Evolutionary conservation across 92 coral and sea anemone genomes (phyloP).

Genomic region (Heteractis magnifica): DNA sequence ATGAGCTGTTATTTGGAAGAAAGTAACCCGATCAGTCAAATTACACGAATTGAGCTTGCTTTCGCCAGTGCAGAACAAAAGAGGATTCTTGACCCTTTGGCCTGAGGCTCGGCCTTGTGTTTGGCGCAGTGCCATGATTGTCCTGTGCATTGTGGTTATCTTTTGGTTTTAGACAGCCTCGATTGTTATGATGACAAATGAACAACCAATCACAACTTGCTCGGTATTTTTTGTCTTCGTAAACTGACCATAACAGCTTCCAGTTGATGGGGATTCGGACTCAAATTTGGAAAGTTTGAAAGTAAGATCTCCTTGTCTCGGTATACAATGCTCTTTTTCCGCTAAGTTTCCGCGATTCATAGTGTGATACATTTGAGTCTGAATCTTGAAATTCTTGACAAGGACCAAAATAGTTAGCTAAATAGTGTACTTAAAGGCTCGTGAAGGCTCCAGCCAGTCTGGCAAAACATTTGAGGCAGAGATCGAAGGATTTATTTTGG

Average conservation of each 20-base stretch:
- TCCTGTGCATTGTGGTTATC: neutral
- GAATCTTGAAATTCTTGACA: neutral
- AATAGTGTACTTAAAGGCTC: slow-evolving; percentile 15
- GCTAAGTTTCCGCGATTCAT: too few relatives aligned
- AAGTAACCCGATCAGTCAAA: neutral
- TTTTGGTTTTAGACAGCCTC: neutral
- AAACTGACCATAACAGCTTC: neutral
- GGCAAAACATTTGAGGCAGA: neutral
- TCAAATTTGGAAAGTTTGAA: neutral
- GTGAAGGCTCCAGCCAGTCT: slow-evolving; percentile 21
- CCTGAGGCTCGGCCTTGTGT: neutral
- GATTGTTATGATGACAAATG: slow-evolving; percentile 5
- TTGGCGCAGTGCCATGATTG: slow-evolving; percentile 6
- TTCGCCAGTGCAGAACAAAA: neutral
- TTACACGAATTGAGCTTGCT: neutral
- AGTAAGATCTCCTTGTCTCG: too few relatives aligned
- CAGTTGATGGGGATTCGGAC: neutral
- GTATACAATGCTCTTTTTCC: too few relatives aligned
- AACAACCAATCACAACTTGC: neutral
- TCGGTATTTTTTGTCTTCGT: too few relatives aligned
- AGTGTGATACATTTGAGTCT: neutral
- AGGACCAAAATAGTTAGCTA: slow-evolving; percentile 12
- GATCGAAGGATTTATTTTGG: neutral
- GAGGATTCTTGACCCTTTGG: neutral
- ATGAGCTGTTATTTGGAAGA: neutral